phyloP scores from a whole-genome alignment of 2,888 invertebrate genomes.

The Matsumyia berberina region DNA sequence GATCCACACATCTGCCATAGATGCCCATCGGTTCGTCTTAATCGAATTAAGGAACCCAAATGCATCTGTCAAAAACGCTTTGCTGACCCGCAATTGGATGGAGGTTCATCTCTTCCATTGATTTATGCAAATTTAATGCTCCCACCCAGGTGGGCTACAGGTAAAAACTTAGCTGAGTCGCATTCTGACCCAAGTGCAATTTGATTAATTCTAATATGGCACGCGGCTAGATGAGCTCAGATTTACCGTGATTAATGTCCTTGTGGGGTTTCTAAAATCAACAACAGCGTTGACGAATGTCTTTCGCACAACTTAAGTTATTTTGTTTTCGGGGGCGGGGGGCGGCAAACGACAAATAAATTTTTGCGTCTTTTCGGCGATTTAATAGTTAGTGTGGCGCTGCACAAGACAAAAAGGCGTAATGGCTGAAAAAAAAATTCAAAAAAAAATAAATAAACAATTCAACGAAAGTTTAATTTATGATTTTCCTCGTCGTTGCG shows the following conservation, averaged over 20 bases:
- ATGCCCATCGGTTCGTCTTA: neutral
- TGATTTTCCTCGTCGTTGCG: slow-evolving; percentile 52
- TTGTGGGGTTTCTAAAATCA: slow-evolving; percentile 48
- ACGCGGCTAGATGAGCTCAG: slow-evolving; percentile 68
- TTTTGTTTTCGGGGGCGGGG: slow-evolving; percentile 27
- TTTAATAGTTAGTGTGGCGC: slow-evolving; percentile 57
- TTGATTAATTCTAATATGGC: slow-evolving; percentile 72
- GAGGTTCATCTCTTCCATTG: slow-evolving; percentile 28
- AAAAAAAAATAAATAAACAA: slow-evolving; percentile 60
- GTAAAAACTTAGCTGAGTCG: slow-evolving; percentile 5
- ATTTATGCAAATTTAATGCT: slow-evolving; percentile 42
- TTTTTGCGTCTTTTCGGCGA: slow-evolving; percentile 53
- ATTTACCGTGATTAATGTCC: slow-evolving; percentile 62
- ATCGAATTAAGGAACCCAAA: slow-evolving; percentile 33
- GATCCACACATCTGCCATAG: neutral
- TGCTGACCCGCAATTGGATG: slow-evolving; percentile 9
- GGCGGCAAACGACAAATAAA: slow-evolving; percentile 28
- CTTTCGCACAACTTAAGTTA: slow-evolving; percentile 44
- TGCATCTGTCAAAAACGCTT: slow-evolving; percentile 16
- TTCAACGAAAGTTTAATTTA: slow-evolving; percentile 65
- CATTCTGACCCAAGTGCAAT: slow-evolving; percentile 51
- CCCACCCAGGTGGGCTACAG: slow-evolving; percentile 3
- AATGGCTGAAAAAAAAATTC: neutral
- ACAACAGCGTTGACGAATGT: slow-evolving; percentile 44
- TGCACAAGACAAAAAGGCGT: slow-evolving; percentile 22